These are phyloP conservation scores for Meloidogyne floridensis DNA, from an alignment of 1,140 invertebrate species.

Conservation along the genomic window DNA sequence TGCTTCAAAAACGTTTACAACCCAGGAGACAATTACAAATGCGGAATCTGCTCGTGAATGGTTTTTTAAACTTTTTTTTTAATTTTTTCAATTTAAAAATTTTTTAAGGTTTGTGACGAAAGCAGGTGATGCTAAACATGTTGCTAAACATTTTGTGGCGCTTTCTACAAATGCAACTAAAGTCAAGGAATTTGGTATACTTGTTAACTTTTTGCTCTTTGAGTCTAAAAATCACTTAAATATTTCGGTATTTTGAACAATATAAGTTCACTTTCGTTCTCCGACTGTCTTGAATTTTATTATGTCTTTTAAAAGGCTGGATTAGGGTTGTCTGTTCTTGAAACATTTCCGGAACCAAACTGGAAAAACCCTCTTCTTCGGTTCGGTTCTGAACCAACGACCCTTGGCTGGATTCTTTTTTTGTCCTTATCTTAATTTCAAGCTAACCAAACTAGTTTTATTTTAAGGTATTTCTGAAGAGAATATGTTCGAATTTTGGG, in stretches of 20 bases:
- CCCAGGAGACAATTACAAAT: slow-evolving; percentile 99
- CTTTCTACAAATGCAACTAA: slow-evolving; percentile 84
- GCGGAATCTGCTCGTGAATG: slow-evolving; percentile 92
- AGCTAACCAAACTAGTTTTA: too few species aligned
- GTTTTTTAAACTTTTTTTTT: slow-evolving; percentile 72
- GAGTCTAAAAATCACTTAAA: too few species aligned
- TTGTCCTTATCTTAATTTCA: too few species aligned
- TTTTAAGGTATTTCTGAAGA: slow-evolving; percentile 82
- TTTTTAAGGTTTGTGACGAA: slow-evolving; percentile 70
- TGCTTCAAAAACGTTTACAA: slow-evolving; percentile 98
- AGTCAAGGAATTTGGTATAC: slow-evolving; percentile 41
- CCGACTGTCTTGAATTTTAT: too few species aligned
- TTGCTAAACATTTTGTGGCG: slow-evolving; percentile 96
- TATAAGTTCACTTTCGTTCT: too few species aligned
- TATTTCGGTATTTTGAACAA: too few species aligned
- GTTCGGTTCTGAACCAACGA: too few species aligned
- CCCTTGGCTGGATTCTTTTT: too few species aligned
- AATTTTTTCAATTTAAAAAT: not conserved
- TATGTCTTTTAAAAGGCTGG: too few species aligned
- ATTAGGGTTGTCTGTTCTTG: too few species aligned
- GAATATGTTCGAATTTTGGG: slow-evolving; percentile 99
- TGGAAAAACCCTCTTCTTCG: too few species aligned
- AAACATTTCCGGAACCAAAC: too few species aligned
- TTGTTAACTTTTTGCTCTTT: slow-evolving; percentile 75
- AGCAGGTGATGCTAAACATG: slow-evolving; percentile 80